phyloP scores from a whole-genome alignment of 2,888 invertebrate species.

The Heliconius cydno region DNA sequence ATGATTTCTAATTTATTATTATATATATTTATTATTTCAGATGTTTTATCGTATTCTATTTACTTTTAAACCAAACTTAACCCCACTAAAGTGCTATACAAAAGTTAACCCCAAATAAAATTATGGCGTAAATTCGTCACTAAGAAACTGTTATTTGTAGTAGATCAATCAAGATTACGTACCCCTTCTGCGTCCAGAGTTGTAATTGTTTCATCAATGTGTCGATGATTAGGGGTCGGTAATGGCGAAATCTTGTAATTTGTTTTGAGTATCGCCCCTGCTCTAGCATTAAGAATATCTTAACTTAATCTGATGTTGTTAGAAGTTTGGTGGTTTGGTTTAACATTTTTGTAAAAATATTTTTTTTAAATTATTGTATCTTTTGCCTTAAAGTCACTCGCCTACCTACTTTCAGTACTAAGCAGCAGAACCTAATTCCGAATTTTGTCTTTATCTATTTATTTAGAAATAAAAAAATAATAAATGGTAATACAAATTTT shows the following conservation, averaged over 20 bases:
- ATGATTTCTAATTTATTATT: background rate
- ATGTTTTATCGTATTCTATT: background rate
- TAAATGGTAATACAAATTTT: background rate
- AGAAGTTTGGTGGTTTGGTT: background rate
- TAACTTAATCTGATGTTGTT: background rate
- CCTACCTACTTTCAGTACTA: no score
- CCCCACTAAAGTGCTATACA: background rate
- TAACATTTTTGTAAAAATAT: background rate
- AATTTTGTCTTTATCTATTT: background rate
- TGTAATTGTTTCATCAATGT: conserved; percentile 75
- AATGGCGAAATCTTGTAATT: conserved; percentile 57
- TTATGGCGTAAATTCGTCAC: conserved; percentile 53
- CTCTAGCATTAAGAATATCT: background rate
- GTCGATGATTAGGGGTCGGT: conserved; percentile 73
- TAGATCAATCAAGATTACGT: conserved; percentile 80
- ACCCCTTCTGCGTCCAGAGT: conserved; percentile 60
- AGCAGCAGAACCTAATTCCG: no score
- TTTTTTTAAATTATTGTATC: no score
- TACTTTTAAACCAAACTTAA: background rate
- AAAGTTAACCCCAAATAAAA: conserved; percentile 31
- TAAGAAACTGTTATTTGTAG: conserved; percentile 69
- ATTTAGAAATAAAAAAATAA: background rate
- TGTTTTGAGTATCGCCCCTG: conserved; percentile 38
- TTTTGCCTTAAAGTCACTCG: no score
- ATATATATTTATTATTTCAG: background rate